These are phyloP conservation scores for Scaptomyza flava DNA, from an alignment of 2,888 invertebrate genomes.

Conservation along the genomic window DNA sequence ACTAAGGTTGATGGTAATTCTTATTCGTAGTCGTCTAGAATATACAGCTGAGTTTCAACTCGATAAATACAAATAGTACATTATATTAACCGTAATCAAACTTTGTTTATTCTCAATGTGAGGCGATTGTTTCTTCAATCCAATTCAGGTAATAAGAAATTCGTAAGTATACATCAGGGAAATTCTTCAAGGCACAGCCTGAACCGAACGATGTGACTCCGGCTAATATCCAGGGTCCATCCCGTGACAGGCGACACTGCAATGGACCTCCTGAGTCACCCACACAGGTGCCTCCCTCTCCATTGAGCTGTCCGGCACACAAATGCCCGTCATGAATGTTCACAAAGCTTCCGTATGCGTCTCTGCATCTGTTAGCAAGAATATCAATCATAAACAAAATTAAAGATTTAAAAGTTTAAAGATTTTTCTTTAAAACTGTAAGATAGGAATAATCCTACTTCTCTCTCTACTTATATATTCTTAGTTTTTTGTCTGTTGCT, in stretches of 20 bases:
- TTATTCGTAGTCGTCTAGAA: slow-evolving; percentile 44
- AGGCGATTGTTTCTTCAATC: slow-evolving; percentile 86
- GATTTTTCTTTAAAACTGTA: no score
- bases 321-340: slow-evolving; percentile 91
- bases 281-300: slow-evolving; percentile 95
- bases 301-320: slow-evolving; percentile 94
- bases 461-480: background rate
- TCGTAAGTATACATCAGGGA: slow-evolving; percentile 94
- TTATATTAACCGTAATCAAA: slow-evolving; percentile 36
- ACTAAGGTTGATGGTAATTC: slow-evolving; percentile 64
- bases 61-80: slow-evolving; percentile 56
- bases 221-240: slow-evolving; percentile 94
- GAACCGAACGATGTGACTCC: slow-evolving; percentile 97
- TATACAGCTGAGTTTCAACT: slow-evolving; percentile 59
- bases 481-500: background rate
- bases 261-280: slow-evolving; percentile 96
- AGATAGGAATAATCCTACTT: no score
- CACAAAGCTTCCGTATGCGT: slow-evolving; percentile 88
- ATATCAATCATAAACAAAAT: background rate
- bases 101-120: slow-evolving; percentile 60
- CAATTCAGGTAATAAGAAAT: slow-evolving; percentile 93
- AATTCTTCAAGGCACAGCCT: slow-evolving; percentile 94
- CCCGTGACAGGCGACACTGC: slow-evolving; percentile 90
- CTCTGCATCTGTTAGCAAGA: slow-evolving; percentile 83
- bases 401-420: background rate